Evolutionary conservation across 35 echinoderm and acorn worm species (phyloP).

Genomic region (Heliocidaris tuberculata): DNA sequence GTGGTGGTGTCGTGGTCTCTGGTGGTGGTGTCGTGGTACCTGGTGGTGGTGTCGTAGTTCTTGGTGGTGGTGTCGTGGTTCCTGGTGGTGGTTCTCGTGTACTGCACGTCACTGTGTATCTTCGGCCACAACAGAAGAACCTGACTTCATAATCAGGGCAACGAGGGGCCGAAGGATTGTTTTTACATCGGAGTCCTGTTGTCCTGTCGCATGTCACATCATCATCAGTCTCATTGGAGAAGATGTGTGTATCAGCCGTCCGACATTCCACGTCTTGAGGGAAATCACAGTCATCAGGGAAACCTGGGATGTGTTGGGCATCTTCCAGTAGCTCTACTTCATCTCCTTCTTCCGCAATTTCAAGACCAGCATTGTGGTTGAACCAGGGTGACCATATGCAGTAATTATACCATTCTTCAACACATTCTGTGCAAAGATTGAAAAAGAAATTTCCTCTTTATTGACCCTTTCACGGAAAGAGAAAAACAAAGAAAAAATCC

Average conservation of each 20-base stretch:
- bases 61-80: background rate
- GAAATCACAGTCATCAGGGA: background rate
- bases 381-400: background rate
- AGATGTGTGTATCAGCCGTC: background rate
- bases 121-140: slow-evolving; percentile 30
- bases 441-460: no score
- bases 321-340: background rate
- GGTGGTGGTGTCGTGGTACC: no score
- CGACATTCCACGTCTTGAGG: background rate
- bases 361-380: background rate
- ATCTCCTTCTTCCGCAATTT: background rate
- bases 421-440: background rate
- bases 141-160: slow-evolving; percentile 13
- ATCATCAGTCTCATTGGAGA: background rate
- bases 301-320: background rate
- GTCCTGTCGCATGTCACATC: background rate
- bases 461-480: no score
- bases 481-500: no score
- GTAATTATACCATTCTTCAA: background rate
- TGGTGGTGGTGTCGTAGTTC: no score
- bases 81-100: background rate
- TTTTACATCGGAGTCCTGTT: background rate
- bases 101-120: background rate
- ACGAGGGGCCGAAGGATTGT: background rate
- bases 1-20: no score